Evolutionary conservation across 2,888 invertebrate genomes (phyloP).

Genomic region (Chalcis sispes): DNA sequence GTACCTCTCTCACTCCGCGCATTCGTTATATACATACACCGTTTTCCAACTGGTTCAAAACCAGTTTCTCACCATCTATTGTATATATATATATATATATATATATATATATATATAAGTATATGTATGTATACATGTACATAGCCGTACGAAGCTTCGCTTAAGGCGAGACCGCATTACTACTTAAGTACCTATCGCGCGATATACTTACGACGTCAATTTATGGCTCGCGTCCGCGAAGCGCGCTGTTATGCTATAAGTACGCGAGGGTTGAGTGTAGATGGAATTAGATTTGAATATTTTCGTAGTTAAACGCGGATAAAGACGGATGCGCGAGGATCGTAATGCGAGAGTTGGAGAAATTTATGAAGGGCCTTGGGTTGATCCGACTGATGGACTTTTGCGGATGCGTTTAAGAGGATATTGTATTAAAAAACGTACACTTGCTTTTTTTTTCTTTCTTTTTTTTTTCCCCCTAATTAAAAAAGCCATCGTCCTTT

Average conservation of each 20-base stretch:
- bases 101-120: too few species aligned
- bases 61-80: too few species aligned
- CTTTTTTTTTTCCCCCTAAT: too few species aligned
- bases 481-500: too few species aligned
- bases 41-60: constrained; percentile 33
- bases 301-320: neutral
- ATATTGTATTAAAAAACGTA: too few species aligned
- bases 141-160: constrained; percentile 50
- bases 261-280: neutral
- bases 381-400: too few species aligned
- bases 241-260: too few species aligned
- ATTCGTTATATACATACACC: too few species aligned
- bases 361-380: too few species aligned
- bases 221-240: constrained; percentile 34
- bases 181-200: constrained; percentile 63
- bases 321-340: constrained; percentile 9
- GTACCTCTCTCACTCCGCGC: neutral
- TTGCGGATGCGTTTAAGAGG: too few species aligned
- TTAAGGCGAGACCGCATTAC: constrained; percentile 67
- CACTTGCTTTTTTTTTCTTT: too few species aligned
- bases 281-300: constrained; percentile 22
- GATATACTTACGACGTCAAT: constrained; percentile 52
- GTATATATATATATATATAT: too few species aligned
- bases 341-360: neutral
- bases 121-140: constrained; percentile 4